Evolutionary conservation across 2,888 invertebrate species (phyloP), one percentile per base, ranked within the genome.

Genomic region (Acleris emargana): DNA sequence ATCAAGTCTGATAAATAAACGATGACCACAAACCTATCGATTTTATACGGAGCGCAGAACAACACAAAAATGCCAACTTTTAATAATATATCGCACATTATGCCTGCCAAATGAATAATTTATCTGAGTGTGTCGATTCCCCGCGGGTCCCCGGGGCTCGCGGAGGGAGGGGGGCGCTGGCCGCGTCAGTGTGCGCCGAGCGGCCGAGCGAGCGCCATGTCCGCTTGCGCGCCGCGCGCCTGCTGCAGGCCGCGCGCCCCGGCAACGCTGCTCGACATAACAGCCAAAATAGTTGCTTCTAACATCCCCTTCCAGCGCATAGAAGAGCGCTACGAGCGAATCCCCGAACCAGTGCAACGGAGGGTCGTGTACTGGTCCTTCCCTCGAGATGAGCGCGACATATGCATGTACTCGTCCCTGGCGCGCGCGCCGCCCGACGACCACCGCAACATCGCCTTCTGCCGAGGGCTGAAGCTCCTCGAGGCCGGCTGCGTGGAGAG

Each of bases 331-430:
- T 97, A 96, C 88, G 96, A 96, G 85, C 95, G 97, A 79, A 97
- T 97, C 87, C 97, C 97, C 74, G 97, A 97, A 87, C 97, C 97
- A 73, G 97, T 97, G 85, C 97, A 97, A 89, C 94, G 96, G 76
- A 94, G 97, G 82, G 96, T 97, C 86, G 96, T 97, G 82, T 97
- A 95, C 93, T 97, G 97, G 96, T 97, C 97, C 72, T 97, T 97
- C 92, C 97, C 97, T 74, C 93, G 97, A 80, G 96, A 97, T 84
- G 97, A 97, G 89, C 94, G 96, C 82, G 97, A 97, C 92, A 97
- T 97, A 86, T 96, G 96, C 91, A 97, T 97, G 96, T 97, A 97
- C 93, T 97, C 96, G 76, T 96, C 96, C 75, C 94, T 96, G 89
- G 92, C 92, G 81, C 88, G 93, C 69, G 93, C 93, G 84, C 92